phyloP scores from a whole-genome alignment of 2,888 invertebrate genomes.

The Ichneumoninae sp. region DNA sequence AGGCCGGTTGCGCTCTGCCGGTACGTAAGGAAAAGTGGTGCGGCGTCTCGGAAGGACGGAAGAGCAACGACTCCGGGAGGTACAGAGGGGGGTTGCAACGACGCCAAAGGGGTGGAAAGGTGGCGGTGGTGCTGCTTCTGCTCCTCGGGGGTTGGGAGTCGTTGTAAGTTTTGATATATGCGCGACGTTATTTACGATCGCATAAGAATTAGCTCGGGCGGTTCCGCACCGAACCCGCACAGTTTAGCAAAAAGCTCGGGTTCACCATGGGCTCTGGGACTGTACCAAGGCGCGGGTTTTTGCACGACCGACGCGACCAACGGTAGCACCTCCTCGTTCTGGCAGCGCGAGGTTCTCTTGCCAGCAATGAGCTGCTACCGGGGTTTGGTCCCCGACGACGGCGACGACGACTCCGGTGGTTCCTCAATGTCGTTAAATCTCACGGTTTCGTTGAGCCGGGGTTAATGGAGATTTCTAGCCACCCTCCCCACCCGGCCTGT shows the following conservation, averaged over 20 bases:
- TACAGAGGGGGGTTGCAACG: conserved; percentile 12
- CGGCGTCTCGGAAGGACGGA: conserved; percentile 46
- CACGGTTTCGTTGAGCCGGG: conserved; percentile 69
- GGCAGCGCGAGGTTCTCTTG: conserved; percentile 21
- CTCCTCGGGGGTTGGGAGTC: conserved; percentile 70
- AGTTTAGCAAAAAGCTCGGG: conserved; percentile 68
- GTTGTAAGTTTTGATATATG: conserved; percentile 82
- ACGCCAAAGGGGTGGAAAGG: conserved; percentile 51
- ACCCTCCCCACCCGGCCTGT: conserved; percentile 7
- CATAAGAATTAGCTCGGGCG: conserved; percentile 81
- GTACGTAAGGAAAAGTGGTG: conserved; percentile 12
- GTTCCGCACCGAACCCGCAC: conserved; percentile 68
- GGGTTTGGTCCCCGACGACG: conserved; percentile 27
- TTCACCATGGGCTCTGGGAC: conserved; percentile 41
- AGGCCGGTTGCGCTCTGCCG: background rate
- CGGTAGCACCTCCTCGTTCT: conserved; percentile 15
- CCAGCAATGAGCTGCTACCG: conserved; percentile 50
- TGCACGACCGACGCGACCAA: conserved; percentile 2
- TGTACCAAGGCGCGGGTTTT: conserved; percentile 40
- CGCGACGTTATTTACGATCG: conserved; percentile 82
- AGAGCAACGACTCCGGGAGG: conserved; percentile 44
- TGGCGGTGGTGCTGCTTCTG: conserved; percentile 52
- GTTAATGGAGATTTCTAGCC: conserved; percentile 71
- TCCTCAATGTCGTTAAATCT: conserved; percentile 76
- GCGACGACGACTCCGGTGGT: conserved; percentile 58